Evolutionary conservation across 1,140 invertebrate species (phyloP), one percentile per base, ranked within the genome.

Genomic region (Macrostomum lignano): DNA sequence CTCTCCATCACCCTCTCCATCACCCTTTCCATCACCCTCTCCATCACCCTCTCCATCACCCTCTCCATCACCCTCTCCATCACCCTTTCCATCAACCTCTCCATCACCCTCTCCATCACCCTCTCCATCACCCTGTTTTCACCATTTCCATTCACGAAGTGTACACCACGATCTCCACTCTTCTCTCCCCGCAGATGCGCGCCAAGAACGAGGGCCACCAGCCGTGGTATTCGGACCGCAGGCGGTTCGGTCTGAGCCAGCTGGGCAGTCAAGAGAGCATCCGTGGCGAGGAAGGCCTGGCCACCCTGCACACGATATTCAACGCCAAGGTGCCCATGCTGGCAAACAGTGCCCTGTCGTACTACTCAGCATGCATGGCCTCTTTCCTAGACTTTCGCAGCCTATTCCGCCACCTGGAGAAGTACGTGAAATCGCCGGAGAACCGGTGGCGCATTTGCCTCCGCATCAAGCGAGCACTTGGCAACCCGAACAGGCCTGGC

Each of bases 151-250:
- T n/a, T n/a, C n/a, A n/a, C n/a, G n/a, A n/a, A n/a, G n/a, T n/a
- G n/a, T n/a, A n/a, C n/a, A n/a, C n/a, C n/a, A n/a, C n/a, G n/a
- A n/a, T n/a, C n/a, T n/a, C n/a, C n/a, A n/a, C n/a, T n/a, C n/a
- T n/a, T n/a, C n/a, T n/a, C n/a, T n/a, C n/a, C n/a, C n/a, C n/a
- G n/a, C n/a, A 54, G 49, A 45, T 49, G 35, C 46, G 51, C n/a
- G 42, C 43, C 29, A 43, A 44, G 23, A 55, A 55, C 45, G 51
- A 55, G 41, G 50, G 51, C 11, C 36, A 53, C n/a, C 53, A 56
- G 36, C 49, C 49, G 1, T 56, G 53, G 53, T 53, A 44, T 40
- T 44, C 45, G 17, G 46, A 53, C 31, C 35, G 52, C 15, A 42
- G 43, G 24, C 40, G 43, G 30, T 56, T 51, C 42, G 48, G 46